Conservation (phyloP, 2,797 vertebrate genomes). For the Phyllotis vaccarum region DNA sequence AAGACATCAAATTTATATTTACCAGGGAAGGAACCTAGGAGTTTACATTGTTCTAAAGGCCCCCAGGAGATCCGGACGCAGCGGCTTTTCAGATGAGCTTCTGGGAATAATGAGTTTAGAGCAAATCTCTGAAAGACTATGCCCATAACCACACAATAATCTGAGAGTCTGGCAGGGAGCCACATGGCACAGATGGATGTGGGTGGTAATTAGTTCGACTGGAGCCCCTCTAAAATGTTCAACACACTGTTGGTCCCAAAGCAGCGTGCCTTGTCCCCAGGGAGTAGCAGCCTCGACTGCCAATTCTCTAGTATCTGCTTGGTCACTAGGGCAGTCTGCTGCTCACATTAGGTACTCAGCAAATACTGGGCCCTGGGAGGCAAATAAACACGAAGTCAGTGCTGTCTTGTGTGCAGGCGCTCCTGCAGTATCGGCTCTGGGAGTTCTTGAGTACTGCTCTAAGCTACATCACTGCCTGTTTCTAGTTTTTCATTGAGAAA, state of each 20-base stretch:
- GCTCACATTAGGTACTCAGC: not conserved
- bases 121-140: conserved; percentile 46
- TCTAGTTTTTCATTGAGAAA: conserved; percentile 29
- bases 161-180: conserved; percentile 58
- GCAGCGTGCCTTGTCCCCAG: conserved; percentile 45
- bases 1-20: conserved; percentile 44
- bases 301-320: conserved; percentile 64
- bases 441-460: not conserved
- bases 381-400: not conserved
- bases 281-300: conserved; percentile 37
- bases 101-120: conserved; percentile 27
- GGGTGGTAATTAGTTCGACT: conserved; percentile 76
- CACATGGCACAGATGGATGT: conserved; percentile 73
- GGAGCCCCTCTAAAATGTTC: conserved; percentile 70
- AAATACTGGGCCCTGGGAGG: not conserved
- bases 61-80: not conserved
- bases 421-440: not conserved
- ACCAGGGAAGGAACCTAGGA: not conserved
- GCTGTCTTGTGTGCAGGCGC: not conserved
- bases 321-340: conserved; percentile 24
- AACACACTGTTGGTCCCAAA: conserved; percentile 72
- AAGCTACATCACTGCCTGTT: not conserved
- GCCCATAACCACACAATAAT: conserved; percentile 44
- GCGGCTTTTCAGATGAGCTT: conserved; percentile 27
- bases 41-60: conserved; percentile 50